A percentile compares a stretch with the other conserved stretches of the same genome.
Conservation (phyloP, 2,797 vertebrate species). For the Limosa lapponica region DNA sequence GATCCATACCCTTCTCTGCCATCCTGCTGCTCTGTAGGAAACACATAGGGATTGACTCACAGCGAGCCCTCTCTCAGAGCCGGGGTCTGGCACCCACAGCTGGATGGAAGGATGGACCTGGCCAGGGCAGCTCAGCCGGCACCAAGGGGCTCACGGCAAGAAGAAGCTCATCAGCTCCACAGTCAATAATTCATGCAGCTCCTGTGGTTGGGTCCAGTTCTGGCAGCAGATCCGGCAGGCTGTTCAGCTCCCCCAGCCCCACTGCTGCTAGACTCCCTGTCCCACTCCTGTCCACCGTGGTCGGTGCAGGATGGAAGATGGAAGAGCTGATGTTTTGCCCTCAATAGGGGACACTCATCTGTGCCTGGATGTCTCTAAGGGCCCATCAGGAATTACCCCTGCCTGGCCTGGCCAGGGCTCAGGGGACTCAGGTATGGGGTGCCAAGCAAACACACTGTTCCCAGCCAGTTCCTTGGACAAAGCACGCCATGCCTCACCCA, state of each 20-base stretch:
- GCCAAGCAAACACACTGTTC: neutral
- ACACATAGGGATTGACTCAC: neutral
- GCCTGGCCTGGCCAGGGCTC: neutral
- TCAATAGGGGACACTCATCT: neutral
- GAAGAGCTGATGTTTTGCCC: neutral
- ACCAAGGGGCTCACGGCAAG: neutral
- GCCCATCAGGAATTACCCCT: neutral
- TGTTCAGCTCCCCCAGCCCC: neutral
- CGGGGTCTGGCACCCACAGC: neutral
- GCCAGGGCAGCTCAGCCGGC: neutral
- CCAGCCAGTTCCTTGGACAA: neutral
- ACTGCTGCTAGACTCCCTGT: neutral
- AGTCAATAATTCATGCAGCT: neutral
- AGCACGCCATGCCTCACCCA: fast-evolving
- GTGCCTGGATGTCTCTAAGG: neutral
- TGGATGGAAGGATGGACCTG: neutral
- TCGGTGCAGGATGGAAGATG: neutral
- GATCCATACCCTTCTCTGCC: conserved; percentile 90
- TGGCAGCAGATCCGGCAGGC: neutral
- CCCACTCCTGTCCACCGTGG: fast-evolving
- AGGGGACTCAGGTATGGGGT: fast-evolving
- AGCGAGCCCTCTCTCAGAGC: neutral
- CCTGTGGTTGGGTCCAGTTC: neutral
- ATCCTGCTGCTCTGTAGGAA: conserved; percentile 81
- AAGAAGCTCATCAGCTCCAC: neutral